A percentile compares a stretch with the other conserved stretches of the same genome.
Evolutionary conservation across 2,888 invertebrate species (phyloP).

Genomic region (Erebia ligea): DNA sequence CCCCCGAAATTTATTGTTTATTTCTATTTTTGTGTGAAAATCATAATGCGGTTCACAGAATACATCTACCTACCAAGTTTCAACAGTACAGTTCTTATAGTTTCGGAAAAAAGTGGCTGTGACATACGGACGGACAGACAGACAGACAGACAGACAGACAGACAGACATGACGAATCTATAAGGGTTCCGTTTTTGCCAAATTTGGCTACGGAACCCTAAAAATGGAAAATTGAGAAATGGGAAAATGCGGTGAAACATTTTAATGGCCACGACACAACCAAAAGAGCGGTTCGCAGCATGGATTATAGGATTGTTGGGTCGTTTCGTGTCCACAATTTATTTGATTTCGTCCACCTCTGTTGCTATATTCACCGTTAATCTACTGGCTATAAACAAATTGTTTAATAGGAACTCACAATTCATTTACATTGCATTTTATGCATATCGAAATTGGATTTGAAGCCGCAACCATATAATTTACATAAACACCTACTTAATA

Average conservation of each 20-base stretch:
- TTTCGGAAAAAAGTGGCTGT: too few species aligned
- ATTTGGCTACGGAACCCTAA: too few species aligned
- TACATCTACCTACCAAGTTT: too few species aligned
- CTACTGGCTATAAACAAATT: slow-evolving; percentile 6
- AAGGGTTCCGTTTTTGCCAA: too few species aligned
- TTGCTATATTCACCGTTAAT: slow-evolving; percentile 15
- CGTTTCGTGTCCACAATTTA: slow-evolving; percentile 65
- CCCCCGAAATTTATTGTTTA: too few species aligned
- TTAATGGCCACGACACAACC: slow-evolving; percentile 54
- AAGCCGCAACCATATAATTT: neutral
- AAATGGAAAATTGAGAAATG: neutral
- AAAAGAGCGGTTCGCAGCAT: slow-evolving; percentile 51
- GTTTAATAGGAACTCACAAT: neutral
- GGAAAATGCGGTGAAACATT: slow-evolving; percentile 39
- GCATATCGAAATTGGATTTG: neutral
- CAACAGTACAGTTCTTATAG: too few species aligned
- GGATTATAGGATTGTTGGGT: slow-evolving; percentile 65
- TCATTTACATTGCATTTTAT: slow-evolving; percentile 8
- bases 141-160: too few species aligned
- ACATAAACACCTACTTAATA: neutral
- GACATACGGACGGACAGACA: too few species aligned
- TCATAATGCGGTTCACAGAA: too few species aligned
- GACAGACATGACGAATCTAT: too few species aligned
- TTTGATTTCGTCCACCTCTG: slow-evolving; percentile 46
- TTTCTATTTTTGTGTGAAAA: too few species aligned